Base-by-base conservation (phyloP, 1,140 invertebrate genomes). In the Cyrtorhinus lividipennis region DNA sequence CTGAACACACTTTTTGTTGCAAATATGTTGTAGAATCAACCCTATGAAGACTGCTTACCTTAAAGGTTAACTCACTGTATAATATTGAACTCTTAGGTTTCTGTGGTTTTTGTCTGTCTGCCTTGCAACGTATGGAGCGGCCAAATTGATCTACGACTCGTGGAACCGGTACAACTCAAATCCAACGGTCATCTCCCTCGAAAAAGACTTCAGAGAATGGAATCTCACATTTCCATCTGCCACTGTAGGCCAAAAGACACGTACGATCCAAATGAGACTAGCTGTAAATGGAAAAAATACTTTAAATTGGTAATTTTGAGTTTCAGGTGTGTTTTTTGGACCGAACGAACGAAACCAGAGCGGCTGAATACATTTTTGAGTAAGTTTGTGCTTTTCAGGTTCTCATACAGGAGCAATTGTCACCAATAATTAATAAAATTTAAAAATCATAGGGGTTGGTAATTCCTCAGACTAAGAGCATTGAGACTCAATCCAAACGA, bases 161-260 rank as follows among this genome's bases (percentile, higher is more conserved):
- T 76, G 74, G 72, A 73, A 74, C 48, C 64, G 79, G 10, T 83
- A 77, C 69, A 73, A 70, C 22, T 76, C 76, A 15, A 81, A 77
- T 68, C 80, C 81, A 0, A 81, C 80, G 0, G 79, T 83, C 0
- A 76, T 81, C 13, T 78, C 80, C 0, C 68, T 82, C 62, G 76
- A 81, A 66, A 82, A 81, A 67, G 77, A 83, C 70, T 82, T 75
- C 66, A 69, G 81, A 25, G 76, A 74, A 53, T 83, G 81, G 81
- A 70, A 73, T 57, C 78, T 76, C 66, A 71, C 72, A n/a, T 74
- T 81, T 68, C 78, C 79, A 1, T 76, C 75, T 2, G 69, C 76
- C 10, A 81, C 80, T 0, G 73, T 74, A 53, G 81, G 80, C n/a
- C n/a, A n/a, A n/a, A n/a, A n/a, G n/a, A n/a, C n/a, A n/a, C n/a